Evolutionary conservation across 2,797 vertebrate species (phyloP).

Genomic region (Echeneis naucrates): DNA sequence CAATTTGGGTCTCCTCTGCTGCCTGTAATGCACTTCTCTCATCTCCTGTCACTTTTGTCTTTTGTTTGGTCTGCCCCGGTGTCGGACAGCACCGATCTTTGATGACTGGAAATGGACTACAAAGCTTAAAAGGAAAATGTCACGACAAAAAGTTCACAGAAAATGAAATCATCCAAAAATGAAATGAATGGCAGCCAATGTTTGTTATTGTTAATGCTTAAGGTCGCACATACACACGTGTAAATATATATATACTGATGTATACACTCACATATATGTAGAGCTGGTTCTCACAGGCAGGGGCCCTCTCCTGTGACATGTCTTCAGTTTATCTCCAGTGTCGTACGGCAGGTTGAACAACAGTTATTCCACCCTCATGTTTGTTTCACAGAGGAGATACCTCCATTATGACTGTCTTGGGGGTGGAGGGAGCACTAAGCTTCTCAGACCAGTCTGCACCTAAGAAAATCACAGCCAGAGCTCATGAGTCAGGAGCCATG

Average conservation of each 20-base stretch:
- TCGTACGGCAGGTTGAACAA: conserved; percentile 33
- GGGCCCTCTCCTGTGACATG: background rate
- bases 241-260: background rate
- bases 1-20: conserved; percentile 67
- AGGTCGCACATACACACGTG: background rate
- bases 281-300: too few species aligned
- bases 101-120: conserved; percentile 32
- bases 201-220: background rate
- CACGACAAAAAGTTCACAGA: conserved; percentile 9
- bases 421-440: conserved; percentile 36
- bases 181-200: conserved; percentile 5
- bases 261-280: too few species aligned
- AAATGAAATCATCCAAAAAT: background rate
- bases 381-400: conserved; percentile 48
- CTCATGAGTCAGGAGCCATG: conserved; percentile 51
- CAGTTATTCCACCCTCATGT: conserved; percentile 18
- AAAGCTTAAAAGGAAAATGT: conserved; percentile 32
- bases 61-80: conserved; percentile 64
- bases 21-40: conserved; percentile 78
- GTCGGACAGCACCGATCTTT: conserved; percentile 40
- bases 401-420: conserved; percentile 37
- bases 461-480: conserved; percentile 63
- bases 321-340: conserved; percentile 25
- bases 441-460: conserved; percentile 31
- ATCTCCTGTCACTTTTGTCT: conserved; percentile 71